These are phyloP conservation scores for Lichenostomus cassidix DNA, from an alignment of 2,113 vertebrate species.

Conservation along the genomic window DNA sequence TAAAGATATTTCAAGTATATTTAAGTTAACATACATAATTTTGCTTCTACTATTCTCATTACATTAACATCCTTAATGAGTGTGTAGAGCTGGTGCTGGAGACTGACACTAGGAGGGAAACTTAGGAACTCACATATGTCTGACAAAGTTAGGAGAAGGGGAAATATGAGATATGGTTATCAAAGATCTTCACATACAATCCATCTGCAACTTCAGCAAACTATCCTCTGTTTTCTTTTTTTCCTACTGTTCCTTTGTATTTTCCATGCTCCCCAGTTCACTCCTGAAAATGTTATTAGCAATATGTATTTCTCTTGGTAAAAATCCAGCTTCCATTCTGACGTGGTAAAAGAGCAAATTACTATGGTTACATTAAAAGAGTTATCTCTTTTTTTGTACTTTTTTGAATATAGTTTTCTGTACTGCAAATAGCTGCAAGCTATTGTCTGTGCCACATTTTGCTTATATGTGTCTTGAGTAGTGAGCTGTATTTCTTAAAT, in stretches of 20 bases:
- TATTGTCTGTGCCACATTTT: not conserved
- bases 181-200: not conserved
- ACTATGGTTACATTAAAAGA: not conserved
- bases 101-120: not conserved
- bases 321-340: not conserved
- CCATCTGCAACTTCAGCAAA: not conserved
- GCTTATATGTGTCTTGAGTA: not conserved
- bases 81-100: not conserved
- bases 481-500: not conserved
- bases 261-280: not conserved
- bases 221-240: not conserved
- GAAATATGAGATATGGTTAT: not conserved
- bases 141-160: not conserved
- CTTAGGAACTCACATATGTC: not conserved
- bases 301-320: not conserved
- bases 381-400: not conserved
- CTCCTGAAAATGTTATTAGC: not conserved
- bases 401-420: not conserved
- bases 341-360: not conserved
- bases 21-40: not conserved
- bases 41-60: not conserved
- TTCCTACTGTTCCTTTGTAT: not conserved
- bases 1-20: not conserved
- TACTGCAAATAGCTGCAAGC: not conserved
- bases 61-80: not conserved